Evolutionary conservation across 2,888 invertebrate genomes (phyloP), one percentile per base, ranked within the genome.

Genomic region (Embidobia sp.): DNA sequence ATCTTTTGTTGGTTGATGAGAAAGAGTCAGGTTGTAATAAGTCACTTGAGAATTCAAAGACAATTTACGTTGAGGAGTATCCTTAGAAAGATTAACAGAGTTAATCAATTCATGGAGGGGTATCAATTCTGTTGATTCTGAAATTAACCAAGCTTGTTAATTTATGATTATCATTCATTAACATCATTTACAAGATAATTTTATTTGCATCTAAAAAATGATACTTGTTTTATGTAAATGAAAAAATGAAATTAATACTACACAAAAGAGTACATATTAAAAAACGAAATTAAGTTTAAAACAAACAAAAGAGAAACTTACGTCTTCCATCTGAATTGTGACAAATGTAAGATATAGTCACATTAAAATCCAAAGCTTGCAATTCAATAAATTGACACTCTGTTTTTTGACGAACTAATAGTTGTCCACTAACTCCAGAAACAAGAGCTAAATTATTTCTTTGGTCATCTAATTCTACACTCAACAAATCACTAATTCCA

Each of bases 361-460:
- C 73, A 10, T 83, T 82, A 2, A 78, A 69, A 33, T 85, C 82
- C 15, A 87, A 78, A 57, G 74, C 81, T n/a, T 83, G 78, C 37
- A 88, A 77, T 15, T 83, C 80, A 13, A 87, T 70, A 3, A 57
- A 44, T 13, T 81, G 73, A 48, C 86, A 85, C 40, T 81, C 79
- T 2, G 77, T 78, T 40, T 59, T 73, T 18, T 78, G 82, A 29
- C 80, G 82, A 22, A 93, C 92, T 51, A 95, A 90, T 2, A 94
- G 91, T 70, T 91, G 91, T 0, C 96, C 96, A 19, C 91, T 93
- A 29, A 91, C 91, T 13, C 95, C 96, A 26, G 94, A 95, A 64
- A 96, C 90, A 55, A 95, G 90, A 10, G 95, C 90, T 11, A 95
- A 86, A 51, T 81, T 80, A 3, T 77, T 69, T n/a, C 94, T 89